These are phyloP conservation scores for Drosophila virilis DNA, from an alignment of 1,140 invertebrate genomes.

Conservation along the genomic window DNA sequence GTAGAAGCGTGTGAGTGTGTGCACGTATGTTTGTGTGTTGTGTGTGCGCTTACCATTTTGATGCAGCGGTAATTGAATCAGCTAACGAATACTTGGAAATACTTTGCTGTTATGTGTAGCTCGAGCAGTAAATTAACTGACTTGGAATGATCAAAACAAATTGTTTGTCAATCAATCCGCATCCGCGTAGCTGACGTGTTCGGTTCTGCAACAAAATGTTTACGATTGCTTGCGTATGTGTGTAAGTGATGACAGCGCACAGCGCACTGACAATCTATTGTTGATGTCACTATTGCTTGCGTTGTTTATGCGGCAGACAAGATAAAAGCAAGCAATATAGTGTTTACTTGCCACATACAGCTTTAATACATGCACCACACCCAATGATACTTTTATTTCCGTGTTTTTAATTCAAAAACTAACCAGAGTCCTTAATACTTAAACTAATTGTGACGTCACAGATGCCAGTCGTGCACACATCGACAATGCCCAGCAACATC, in stretches of 20 bases:
- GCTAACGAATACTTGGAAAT: slow-evolving; percentile 32
- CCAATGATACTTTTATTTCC: not conserved
- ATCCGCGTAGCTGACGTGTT: slow-evolving; percentile 74
- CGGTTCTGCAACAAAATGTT: slow-evolving; percentile 56
- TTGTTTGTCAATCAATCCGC: slow-evolving; percentile 46
- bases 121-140: slow-evolving; percentile 27
- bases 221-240: slow-evolving; percentile 45
- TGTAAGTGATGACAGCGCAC: slow-evolving; percentile 32
- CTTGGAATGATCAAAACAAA: slow-evolving; percentile 43
- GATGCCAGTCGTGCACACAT: slow-evolving; percentile 1
- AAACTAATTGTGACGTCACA: slow-evolving; percentile 16
- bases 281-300: slow-evolving; percentile 23
- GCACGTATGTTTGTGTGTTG: slow-evolving; percentile 15
- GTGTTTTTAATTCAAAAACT: not conserved
- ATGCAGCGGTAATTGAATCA: slow-evolving; percentile 35
- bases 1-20: slow-evolving; percentile 23
- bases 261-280: slow-evolving; percentile 14
- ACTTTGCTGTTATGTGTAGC: slow-evolving; percentile 5
- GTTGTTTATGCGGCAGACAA: not conserved
- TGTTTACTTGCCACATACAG: not conserved
- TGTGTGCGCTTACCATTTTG: slow-evolving; percentile 63
- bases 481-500: slow-evolving; percentile 4
- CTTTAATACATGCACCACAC: not conserved
- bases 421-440: no score
- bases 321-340: not conserved